Base-by-base conservation (phyloP, 2,113 vertebrate species). In the Pungitius pungitius region DNA sequence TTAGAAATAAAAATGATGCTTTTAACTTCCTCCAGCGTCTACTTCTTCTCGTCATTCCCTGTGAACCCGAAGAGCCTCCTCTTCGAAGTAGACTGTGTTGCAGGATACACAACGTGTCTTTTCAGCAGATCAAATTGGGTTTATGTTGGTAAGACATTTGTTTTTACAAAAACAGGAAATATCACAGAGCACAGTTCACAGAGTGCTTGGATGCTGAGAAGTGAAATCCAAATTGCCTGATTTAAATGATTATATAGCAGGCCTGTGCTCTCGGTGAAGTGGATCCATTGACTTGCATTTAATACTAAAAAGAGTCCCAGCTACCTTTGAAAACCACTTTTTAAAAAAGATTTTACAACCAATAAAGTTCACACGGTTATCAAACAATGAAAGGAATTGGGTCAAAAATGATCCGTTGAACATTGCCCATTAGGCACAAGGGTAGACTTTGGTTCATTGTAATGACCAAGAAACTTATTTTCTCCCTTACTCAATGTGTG, bases 1-100 rank as follows among this genome's bases (percentile, higher is more conserved):
- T 88, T 82, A 89, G 85, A 92, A 93, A 90, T 93, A 92, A 93
- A 54, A 93, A 85, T 84, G 83, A 72, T 92, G 82, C 88, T 90
- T 93, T 89, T 85, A 88, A 83, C 76, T 76, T 85, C 9, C 45
- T 26, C 66, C 22, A 67, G 56, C 7, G 27, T 66, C 24, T 64
- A 67, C 24, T 66, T 81, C 12, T 11, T 8, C n/a, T 42, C 22
- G 14, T 49, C 8, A 35, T 22, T 49, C 8, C n/a, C 57, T 15
- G 3, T 51, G 30, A 74, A 20, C 74, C 17, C 12, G 6, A 3
- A 33, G 20, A 10, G 42, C 15, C 10, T n/a, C 42, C 45, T 49
- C 27, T 33, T 22, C 2, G n/a, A 22, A 10, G 47, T 22, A 22
- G 47, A 22, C 47, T n/a, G 20, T 0, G 3, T 33, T 11, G 45